phyloP scores from a whole-genome alignment of 2,888 invertebrate genomes.

The Drosophila kokeensis region DNA sequence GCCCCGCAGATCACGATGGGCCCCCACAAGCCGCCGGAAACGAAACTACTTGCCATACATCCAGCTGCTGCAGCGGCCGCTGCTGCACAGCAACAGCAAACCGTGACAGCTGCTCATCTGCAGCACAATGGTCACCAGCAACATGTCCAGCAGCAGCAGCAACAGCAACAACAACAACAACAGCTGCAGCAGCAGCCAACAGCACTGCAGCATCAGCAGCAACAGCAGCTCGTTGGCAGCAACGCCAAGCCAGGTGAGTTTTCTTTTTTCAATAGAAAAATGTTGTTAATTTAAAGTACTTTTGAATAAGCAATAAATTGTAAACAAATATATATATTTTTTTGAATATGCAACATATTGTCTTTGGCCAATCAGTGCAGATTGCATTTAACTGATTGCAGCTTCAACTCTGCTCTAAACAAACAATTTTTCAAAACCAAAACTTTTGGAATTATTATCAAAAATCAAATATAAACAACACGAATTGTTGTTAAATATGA shows the following conservation, averaged over 20 bases:
- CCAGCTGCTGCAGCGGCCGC: conserved; percentile 82
- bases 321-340: background rate
- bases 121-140: conserved; percentile 76
- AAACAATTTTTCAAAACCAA: too few relatives aligned
- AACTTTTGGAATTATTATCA: background rate
- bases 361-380: background rate
- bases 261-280: background rate
- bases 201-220: conserved; percentile 69
- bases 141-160: conserved; percentile 72
- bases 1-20: conserved; percentile 85
- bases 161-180: conserved; percentile 70
- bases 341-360: background rate
- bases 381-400: background rate
- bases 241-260: conserved; percentile 83
- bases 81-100: conserved; percentile 79
- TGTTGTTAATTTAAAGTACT: background rate
- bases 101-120: conserved; percentile 69
- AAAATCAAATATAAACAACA: background rate
- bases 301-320: background rate
- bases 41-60: conserved; percentile 85
- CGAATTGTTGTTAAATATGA: background rate
- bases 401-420: too few relatives aligned
- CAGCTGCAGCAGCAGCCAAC: conserved; percentile 73
- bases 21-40: conserved; percentile 85
- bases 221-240: conserved; percentile 79